Base-by-base conservation (phyloP, 2,113 vertebrate genomes). In the Ptyas mucosa region DNA sequence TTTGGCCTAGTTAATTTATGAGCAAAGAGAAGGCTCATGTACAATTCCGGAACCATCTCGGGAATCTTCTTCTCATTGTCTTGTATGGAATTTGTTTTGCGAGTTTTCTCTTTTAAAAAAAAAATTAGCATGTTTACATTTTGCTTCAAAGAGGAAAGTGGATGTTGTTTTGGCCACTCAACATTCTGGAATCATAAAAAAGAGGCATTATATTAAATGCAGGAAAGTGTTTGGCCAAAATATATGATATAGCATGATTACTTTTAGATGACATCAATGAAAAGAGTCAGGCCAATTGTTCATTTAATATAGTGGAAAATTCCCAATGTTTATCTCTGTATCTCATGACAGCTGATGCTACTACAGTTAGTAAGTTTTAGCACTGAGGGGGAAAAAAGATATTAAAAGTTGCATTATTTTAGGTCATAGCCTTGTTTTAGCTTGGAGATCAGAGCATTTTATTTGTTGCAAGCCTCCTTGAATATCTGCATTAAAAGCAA, bases 1-100 rank as follows among this genome's bases (percentile, higher is more conserved):
- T 29, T 29, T 49, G 20, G 26, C 92, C 89, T 91, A 52, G 34
- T 90, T 43, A 57, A 52, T 94, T 96, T 46, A 88, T 90, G 1
- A 90, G 87, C 1, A 88, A 57, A 26, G 52, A 49, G 20, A 46
- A n/a, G 21, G 9, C 55, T 52, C 49, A 88, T 2, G 6, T 92
- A 39, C 12, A 69, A 14, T 69, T 88, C 11, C 55, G n/a, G 57
- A 64, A 39, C 3, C 86, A 53, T 53, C 11, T 39, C 10, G n/a
- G 61, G 57, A 26, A 88, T 14, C 18, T 39, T 64, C 21, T 29
- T 91, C 14, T 58, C 18, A 51, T 52, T 85, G 75, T 39, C 26
- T 85, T 87, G 1, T 34, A 10, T 87, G 20, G 26, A 61, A 52
- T 91, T 58, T 87, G 26, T 91, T 92, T 92, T 11, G 9, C 7